Evolutionary conservation across 2,797 vertebrate species (phyloP).

Genomic region (Yasuhikotakia modesta): DNA sequence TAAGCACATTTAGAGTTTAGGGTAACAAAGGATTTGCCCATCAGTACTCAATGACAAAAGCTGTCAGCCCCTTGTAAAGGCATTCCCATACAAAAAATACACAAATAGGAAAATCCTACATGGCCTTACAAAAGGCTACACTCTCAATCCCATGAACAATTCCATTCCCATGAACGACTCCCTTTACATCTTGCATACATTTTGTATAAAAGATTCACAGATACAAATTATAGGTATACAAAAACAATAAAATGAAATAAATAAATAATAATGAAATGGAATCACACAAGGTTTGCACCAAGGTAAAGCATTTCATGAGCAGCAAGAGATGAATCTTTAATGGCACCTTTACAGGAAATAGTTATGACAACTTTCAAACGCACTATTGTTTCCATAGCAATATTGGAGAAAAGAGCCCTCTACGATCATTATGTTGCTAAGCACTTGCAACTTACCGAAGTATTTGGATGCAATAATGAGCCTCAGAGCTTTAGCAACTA

Average conservation of each 20-base stretch:
- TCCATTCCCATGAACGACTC: background rate
- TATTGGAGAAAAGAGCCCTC: background rate
- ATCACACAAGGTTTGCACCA: no score
- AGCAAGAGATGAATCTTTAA: no score
- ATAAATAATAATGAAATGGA: no score
- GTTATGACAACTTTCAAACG: no score
- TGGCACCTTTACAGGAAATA: no score
- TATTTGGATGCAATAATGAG: no score
- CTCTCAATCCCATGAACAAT: background rate
- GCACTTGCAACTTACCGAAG: background rate
- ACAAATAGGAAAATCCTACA: background rate
- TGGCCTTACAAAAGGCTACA: background rate
- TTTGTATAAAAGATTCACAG: no score
- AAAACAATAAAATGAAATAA: background rate
- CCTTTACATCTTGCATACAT: background rate
- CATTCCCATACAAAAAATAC: background rate
- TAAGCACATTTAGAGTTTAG: background rate
- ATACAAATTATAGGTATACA: no score
- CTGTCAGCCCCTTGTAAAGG: background rate
- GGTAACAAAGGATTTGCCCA: background rate
- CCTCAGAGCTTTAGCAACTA: no score
- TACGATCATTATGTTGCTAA: background rate
- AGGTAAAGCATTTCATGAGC: no score
- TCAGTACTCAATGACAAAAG: background rate
- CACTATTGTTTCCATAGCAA: background rate